Evolutionary conservation across 2,797 vertebrate species (phyloP).

Genomic region (Sternotherus odoratus): DNA sequence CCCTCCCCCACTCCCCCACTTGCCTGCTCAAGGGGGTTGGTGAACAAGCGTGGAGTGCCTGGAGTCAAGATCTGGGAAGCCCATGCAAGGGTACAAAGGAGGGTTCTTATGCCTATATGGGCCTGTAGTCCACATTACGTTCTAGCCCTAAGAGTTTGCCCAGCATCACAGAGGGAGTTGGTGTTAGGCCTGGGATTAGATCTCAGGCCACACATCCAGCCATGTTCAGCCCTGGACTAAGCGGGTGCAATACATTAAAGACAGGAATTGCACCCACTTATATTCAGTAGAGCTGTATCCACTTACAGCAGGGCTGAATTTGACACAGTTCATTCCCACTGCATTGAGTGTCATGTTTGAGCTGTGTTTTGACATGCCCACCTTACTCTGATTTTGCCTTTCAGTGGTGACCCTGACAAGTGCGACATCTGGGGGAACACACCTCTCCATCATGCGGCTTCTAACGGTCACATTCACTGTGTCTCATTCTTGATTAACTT

Average conservation of each 20-base stretch:
- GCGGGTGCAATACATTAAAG: rapidly evolving
- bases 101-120: background rate
- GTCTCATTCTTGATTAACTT: conserved; percentile 93
- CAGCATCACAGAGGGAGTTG: background rate
- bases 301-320: background rate
- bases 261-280: background rate
- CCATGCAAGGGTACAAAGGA: background rate
- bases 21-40: background rate
- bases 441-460: conserved; percentile 91
- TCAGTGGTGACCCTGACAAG: conserved; percentile 91
- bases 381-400: conserved; percentile 56
- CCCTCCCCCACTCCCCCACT: background rate
- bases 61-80: background rate
- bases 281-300: background rate
- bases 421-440: conserved; percentile 99
- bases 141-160: rapidly evolving
- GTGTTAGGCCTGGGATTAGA: rapidly evolving
- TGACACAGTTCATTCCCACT: background rate
- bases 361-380: background rate
- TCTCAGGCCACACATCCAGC: rapidly evolving
- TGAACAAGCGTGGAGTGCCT: background rate
- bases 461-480: conserved; percentile 90
- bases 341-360: background rate
- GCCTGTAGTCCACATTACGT: background rate
- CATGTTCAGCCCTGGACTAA: rapidly evolving